Base-by-base conservation (phyloP, 2,888 invertebrate species). In the Cryptus viduatorius region DNA sequence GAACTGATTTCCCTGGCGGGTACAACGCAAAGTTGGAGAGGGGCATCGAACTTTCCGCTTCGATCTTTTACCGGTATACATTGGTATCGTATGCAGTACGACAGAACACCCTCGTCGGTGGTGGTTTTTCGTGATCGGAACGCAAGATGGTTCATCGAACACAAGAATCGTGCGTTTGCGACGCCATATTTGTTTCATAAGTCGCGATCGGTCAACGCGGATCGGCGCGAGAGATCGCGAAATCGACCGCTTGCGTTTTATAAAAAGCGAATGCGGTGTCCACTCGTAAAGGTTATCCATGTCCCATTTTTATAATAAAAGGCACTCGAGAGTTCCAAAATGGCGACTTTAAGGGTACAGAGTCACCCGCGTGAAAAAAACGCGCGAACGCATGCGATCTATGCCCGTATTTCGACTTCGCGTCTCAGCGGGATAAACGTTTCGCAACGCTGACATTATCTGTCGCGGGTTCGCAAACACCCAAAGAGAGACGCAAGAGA, bases 1-100 rank as follows among this genome's bases (percentile, higher is more conserved):
- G 42, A 48, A 46, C 65, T 79, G 83, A 83, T 83, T 83, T 83
- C 83, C 83, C 83, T 83, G 56, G 83, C 64, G 83, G 59, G 29
- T 71, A 69, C 16, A 46, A 64, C 48, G 46, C 53, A 48, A 71
- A 16, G 7, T 31, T 4, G 65, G 31, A 59, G 29, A 5, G 59
- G 59, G 4, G 46, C 5, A 44, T 42, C 7, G 71, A 24, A 19
- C 19, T 4, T 56, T 56, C 56, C 7, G 56, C 19, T 24, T 3
- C 56, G 8, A 10, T 59, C 42, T 24, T 71, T 53, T 19, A 31
- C 53, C 42, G 7, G 31, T 46, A 19, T 24, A 24, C 59, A 24
- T 7, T 24, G 0, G 61, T 46, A 59, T 50, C 42, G 37, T 50
- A 53, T 53, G n/a, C 53, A 44, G 65, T 56, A 67, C 53, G 67